phyloP scores from a whole-genome alignment of 2,797 vertebrate genomes.

The Enoplosus armatus region DNA sequence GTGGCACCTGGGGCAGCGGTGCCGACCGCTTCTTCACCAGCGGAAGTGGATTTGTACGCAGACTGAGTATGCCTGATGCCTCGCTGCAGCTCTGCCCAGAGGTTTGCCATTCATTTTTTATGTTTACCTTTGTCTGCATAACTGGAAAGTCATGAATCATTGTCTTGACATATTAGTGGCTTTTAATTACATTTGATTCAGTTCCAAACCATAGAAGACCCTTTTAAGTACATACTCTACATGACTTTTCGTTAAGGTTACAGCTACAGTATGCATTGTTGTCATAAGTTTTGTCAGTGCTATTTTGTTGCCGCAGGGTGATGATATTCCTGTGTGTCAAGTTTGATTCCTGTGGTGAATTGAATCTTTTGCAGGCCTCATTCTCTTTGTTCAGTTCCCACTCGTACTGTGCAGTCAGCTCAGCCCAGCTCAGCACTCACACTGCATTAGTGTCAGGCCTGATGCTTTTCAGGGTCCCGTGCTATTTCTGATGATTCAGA shows the following conservation, averaged over 20 bases:
- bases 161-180: not conserved
- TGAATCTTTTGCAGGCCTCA: slow-evolving; percentile 34
- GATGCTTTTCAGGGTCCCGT: slow-evolving; percentile 71
- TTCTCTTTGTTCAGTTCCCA: slow-evolving; percentile 66
- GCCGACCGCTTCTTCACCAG: slow-evolving; percentile 95
- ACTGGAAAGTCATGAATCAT: slow-evolving; percentile 33
- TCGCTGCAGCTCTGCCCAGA: slow-evolving; percentile 86
- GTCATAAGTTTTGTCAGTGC: not conserved
- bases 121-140: slow-evolving; percentile 29
- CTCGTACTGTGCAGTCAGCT: slow-evolving; percentile 58
- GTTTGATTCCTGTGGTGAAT: slow-evolving; percentile 44
- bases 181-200: not conserved
- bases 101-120: slow-evolving; percentile 69
- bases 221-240: not conserved
- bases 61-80: slow-evolving; percentile 89
- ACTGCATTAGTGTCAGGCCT: slow-evolving; percentile 80
- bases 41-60: slow-evolving; percentile 90
- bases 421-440: slow-evolving; percentile 77
- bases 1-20: slow-evolving; percentile 91
- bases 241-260: not conserved
- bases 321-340: slow-evolving; percentile 27
- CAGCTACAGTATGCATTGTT: not conserved
- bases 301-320: slow-evolving; percentile 7
- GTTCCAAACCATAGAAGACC: slow-evolving; percentile 10
- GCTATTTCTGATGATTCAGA: slow-evolving; percentile 83